These are phyloP conservation scores for Phengaris alcon DNA, from an alignment of 2,888 invertebrate species.

Conservation along the genomic window DNA sequence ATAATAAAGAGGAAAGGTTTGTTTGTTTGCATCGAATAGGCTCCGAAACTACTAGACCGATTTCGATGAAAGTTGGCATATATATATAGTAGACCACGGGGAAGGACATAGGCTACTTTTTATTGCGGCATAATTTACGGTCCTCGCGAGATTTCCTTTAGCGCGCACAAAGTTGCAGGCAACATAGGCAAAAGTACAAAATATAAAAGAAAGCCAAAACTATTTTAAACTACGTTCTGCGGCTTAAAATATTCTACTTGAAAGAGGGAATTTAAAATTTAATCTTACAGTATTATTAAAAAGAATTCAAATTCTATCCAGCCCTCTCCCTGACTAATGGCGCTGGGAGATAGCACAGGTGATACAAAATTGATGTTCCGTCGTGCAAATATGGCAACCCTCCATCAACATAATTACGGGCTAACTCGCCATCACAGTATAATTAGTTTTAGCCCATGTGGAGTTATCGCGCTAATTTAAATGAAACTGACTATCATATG, in stretches of 20 bases:
- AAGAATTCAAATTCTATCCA: slow-evolving; percentile 31
- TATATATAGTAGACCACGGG: no score
- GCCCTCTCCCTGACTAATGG: slow-evolving; percentile 38
- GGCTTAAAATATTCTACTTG: neutral
- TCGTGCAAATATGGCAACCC: slow-evolving; percentile 35
- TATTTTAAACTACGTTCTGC: neutral
- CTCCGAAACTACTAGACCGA: no score
- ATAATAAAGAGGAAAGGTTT: no score
- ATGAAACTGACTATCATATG: slow-evolving; percentile 14
- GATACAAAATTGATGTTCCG: slow-evolving; percentile 43
- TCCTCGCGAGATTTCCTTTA: no score
- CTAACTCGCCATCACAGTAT: slow-evolving; percentile 34
- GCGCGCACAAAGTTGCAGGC: no score
- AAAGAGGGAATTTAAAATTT: slow-evolving; percentile 6
- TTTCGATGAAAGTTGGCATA: no score
- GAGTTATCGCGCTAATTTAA: slow-evolving; percentile 22
- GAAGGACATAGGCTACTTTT: no score
- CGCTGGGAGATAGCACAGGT: slow-evolving; percentile 39
- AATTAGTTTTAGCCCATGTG: slow-evolving; percentile 27
- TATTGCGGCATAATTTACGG: no score
- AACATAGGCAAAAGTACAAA: neutral
- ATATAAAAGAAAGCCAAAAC: neutral
- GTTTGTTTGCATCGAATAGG: no score
- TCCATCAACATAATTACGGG: slow-evolving; percentile 39
- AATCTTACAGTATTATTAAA: slow-evolving; percentile 23